Evolutionary conservation across 1,140 invertebrate species (phyloP).

Genomic region (Hyphantria cunea): DNA sequence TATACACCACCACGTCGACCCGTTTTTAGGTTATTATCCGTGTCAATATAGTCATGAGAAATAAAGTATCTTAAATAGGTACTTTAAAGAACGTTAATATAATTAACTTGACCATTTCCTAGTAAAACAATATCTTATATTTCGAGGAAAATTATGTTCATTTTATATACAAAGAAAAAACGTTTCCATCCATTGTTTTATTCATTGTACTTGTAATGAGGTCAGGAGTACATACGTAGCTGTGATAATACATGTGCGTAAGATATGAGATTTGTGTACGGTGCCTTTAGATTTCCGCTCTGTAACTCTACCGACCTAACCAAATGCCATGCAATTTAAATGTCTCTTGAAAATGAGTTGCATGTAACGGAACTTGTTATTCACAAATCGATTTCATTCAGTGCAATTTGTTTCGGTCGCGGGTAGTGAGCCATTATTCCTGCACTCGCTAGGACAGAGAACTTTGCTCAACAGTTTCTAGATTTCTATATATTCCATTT

Average conservation of each 20-base stretch:
- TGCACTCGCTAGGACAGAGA: too few relatives aligned
- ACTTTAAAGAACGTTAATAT: too few relatives aligned
- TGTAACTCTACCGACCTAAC: not conserved
- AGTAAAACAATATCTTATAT: too few relatives aligned
- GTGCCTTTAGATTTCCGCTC: not conserved
- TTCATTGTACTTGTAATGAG: too few relatives aligned
- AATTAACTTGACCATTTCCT: too few relatives aligned
- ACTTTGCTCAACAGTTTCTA: not conserved
- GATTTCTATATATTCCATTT: too few relatives aligned
- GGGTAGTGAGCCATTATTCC: slow-evolving; percentile 31
- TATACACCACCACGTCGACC: not conserved
- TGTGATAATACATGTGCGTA: too few relatives aligned
- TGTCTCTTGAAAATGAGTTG: slow-evolving; percentile 1
- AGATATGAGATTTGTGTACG: not conserved
- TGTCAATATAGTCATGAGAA: not conserved
- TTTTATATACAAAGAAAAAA: too few relatives aligned
- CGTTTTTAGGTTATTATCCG: not conserved
- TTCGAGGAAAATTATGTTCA: too few relatives aligned
- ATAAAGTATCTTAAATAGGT: not conserved
- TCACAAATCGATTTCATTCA: slow-evolving; percentile 48
- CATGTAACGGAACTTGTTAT: slow-evolving; percentile 16
- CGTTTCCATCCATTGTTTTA: too few relatives aligned
- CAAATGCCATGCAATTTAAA: not conserved
- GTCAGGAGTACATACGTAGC: too few relatives aligned
- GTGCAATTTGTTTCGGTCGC: slow-evolving; percentile 51